phyloP scores from a whole-genome alignment of 2,797 vertebrate species.

The Staurois parvus region DNA sequence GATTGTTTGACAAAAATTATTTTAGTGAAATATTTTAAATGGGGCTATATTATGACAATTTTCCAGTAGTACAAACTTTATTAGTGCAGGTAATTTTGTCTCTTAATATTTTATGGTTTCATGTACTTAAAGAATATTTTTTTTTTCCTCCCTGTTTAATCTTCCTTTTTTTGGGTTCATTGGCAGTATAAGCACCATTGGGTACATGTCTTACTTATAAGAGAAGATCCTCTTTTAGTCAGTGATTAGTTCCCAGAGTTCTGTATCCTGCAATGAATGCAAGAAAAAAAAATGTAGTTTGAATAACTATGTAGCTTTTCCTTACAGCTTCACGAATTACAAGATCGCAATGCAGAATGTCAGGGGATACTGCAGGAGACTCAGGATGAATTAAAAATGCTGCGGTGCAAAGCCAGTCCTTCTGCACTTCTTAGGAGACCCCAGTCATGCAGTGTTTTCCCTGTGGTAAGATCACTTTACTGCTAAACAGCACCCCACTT shows the following conservation, averaged over 20 bases:
- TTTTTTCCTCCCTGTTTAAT: too few relatives aligned
- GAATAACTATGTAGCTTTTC: neutral
- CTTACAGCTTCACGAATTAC: constrained; percentile 88
- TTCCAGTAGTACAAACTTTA: neutral
- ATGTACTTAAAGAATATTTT: neutral
- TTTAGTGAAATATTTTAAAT: too few relatives aligned
- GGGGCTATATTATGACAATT: too few relatives aligned
- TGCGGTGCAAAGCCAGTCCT: constrained; percentile 84
- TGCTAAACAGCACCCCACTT: too few relatives aligned
- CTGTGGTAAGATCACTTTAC: constrained; percentile 81
- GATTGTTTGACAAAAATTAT: too few relatives aligned
- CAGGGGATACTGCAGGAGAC: constrained; percentile 94
- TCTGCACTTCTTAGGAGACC: constrained; percentile 79
- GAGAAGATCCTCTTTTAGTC: too few relatives aligned
- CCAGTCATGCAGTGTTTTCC: constrained; percentile 80
- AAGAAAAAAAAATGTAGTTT: too few relatives aligned
- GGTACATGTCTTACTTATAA: too few relatives aligned
- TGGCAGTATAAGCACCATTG: too few relatives aligned
- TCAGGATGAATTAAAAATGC: constrained; percentile 90
- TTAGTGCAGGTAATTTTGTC: neutral
- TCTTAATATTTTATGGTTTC: neutral
- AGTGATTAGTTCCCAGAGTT: too few relatives aligned
- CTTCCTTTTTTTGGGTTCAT: too few relatives aligned
- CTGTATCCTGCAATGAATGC: too few relatives aligned
- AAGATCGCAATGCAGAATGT: constrained; percentile 91